Base-by-base conservation (phyloP, 1,140 invertebrate genomes). In the Drosophila miranda region DNA sequence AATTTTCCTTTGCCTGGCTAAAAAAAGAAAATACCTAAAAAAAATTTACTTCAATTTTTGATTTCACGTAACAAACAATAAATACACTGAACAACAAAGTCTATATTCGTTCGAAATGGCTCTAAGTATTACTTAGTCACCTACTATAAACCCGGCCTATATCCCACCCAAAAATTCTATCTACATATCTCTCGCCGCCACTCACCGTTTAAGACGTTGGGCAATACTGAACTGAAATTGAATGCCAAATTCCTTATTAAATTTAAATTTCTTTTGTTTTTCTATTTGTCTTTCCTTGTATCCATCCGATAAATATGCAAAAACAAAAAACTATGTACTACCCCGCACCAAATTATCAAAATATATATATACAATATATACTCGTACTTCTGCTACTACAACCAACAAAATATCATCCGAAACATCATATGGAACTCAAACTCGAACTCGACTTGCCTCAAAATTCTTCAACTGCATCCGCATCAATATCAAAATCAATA, bases 21-120 rank as follows among this genome's bases (percentile, higher is more conserved):
- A 56, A 64, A 74, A 74, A 52, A 48, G 38, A 16, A 74, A 50
- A 52, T 64, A 64, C 48, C 23, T 51, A 72, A 72, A 44, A 63
- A 42, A 51, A 74, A 74, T 64, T 74, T 71, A 96, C 96, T 46
- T 96, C 96, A 43, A 72, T 61, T 72, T 68, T 67, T 75, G 72
- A 75, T 75, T 75, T 57, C 44, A 59, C 53, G 57, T 75, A 41
- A 46, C 53, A 34, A 74, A 57, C 45, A 38, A 53, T 38, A 49
- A 75, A 48, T 8, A 66, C 53, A 74, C 70, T 53, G 42, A 54
- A 54, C 23, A 43, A 52, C 42, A 52, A 56, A 61, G 34, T 45
- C 26, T 45, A 56, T 45, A 57, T 56, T 48, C 51, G 52, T 34
- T 41, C 46, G 48, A 64, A 64, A 64, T 46, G 57, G 54, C 56